Percentiles rank a stretch among this genome's conserved stretches.
phyloP scores from a whole-genome alignment of 1,140 invertebrate genomes.

The Psix sp. region DNA sequence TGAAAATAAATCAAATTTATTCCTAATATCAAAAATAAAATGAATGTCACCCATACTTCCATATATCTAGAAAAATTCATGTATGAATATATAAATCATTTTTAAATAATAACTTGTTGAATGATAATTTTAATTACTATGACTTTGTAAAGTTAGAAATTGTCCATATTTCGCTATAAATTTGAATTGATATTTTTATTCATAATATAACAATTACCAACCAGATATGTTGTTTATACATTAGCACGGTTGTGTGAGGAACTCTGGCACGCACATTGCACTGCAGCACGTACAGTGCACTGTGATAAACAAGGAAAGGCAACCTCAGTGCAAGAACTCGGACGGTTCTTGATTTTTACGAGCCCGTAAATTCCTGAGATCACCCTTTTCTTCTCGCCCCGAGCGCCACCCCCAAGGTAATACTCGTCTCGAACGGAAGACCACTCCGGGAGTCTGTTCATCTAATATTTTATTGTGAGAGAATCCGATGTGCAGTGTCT shows the following conservation, averaged over 20 bases:
- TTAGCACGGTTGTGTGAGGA: neutral
- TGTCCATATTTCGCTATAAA: too few relatives aligned
- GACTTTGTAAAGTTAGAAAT: too few relatives aligned
- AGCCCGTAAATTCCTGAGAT: constrained; percentile 74
- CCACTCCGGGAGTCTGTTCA: constrained; percentile 51
- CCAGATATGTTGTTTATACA: too few relatives aligned
- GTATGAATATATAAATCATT: too few relatives aligned
- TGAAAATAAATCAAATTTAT: too few relatives aligned
- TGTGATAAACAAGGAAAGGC: constrained; percentile 62
- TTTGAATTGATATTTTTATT: too few relatives aligned
- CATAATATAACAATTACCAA: too few relatives aligned
- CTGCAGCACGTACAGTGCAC: constrained; percentile 16
- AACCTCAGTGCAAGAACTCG: constrained; percentile 72
- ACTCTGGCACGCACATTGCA: constrained; percentile 25
- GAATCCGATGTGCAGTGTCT: constrained; percentile 53
- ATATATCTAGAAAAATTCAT: too few relatives aligned
- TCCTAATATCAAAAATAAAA: too few relatives aligned
- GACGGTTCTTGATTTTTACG: constrained; percentile 78
- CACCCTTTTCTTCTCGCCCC: constrained; percentile 37
- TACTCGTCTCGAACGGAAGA: constrained; percentile 31
- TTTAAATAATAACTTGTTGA: too few relatives aligned
- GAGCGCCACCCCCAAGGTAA: constrained; percentile 5
- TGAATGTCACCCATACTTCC: too few relatives aligned
- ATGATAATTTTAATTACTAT: too few relatives aligned
- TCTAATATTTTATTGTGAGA: constrained; percentile 70